Conservation (phyloP, 2,113 vertebrate genomes). For the Accipiter virgatus region DNA sequence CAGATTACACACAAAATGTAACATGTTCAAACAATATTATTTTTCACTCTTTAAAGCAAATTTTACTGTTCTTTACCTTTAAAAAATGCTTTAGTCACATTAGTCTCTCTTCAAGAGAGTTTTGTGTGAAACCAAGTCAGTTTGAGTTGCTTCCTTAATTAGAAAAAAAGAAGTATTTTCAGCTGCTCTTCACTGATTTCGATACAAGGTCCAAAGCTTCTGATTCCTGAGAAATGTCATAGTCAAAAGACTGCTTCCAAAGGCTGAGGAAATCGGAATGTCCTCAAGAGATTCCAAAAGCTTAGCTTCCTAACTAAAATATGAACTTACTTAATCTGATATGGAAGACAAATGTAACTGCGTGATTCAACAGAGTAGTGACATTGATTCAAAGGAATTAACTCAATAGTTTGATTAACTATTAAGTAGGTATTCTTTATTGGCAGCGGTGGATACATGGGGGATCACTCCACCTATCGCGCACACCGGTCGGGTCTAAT, state of each 20-base stretch:
- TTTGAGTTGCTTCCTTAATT: not conserved
- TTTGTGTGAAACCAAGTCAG: not conserved
- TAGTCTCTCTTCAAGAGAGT: not conserved
- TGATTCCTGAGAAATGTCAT: not conserved
- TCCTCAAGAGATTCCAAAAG: not conserved
- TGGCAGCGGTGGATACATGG: too few species aligned
- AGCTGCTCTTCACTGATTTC: not conserved
- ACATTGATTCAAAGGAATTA: too few species aligned
- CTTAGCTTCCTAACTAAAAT: not conserved
- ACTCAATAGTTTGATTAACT: too few species aligned
- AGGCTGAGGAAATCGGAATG: not conserved
- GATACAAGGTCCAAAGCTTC: not conserved
- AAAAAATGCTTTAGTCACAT: not conserved
- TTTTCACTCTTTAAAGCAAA: not conserved
- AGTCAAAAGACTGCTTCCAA: not conserved
- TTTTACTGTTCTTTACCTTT: not conserved
- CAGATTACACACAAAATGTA: not conserved
- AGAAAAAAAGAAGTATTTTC: not conserved
- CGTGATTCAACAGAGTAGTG: not conserved
- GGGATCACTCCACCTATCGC: too few species aligned
- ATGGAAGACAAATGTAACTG: not conserved
- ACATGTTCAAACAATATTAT: not conserved
- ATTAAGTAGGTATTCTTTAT: too few species aligned
- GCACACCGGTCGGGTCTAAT: too few species aligned
- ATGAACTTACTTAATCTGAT: not conserved